A percentile compares a stretch with the other conserved stretches of the same genome.
Evolutionary conservation across 2,888 invertebrate genomes (phyloP).

Genomic region (Liodrosophila aerea): DNA sequence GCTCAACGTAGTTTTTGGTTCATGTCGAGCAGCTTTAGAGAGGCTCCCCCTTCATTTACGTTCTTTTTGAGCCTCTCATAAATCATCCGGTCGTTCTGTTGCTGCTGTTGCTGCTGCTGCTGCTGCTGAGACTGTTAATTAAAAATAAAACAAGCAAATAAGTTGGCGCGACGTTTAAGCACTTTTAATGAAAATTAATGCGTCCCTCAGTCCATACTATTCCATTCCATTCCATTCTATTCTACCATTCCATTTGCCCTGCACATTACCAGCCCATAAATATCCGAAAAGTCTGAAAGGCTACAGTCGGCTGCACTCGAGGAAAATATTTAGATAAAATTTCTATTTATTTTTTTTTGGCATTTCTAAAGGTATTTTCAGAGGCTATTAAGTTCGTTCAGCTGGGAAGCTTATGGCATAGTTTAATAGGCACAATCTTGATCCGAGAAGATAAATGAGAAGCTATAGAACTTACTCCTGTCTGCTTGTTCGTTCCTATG

Average conservation of each 20-base stretch:
- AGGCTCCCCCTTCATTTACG: background rate
- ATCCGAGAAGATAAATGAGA: no score
- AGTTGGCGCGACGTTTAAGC: conserved; percentile 69
- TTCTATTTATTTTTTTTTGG: no score
- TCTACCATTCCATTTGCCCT: conserved; percentile 17
- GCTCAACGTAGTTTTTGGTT: conserved; percentile 28
- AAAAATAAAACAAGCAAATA: conserved; percentile 71
- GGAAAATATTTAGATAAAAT: conserved; percentile 34
- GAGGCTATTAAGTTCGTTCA: no score
- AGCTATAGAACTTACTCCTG: no score
- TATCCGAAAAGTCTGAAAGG: conserved; percentile 14
- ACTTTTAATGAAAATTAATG: conserved; percentile 74
- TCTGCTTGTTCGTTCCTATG: no score
- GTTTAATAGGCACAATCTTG: no score
- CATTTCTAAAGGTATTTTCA: background rate
- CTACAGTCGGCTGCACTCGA: no score
- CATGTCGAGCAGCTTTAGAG: conserved; percentile 13
- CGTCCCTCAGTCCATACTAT: conserved; percentile 25
- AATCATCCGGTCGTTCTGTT: conserved; percentile 49
- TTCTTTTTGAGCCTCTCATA: conserved; percentile 50
- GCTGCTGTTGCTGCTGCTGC: conserved; percentile 7
- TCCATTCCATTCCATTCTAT: background rate
- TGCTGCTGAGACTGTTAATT: conserved; percentile 60
- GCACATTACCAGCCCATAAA: conserved; percentile 60
- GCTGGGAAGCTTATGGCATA: no score